Evolutionary conservation across 2,797 vertebrate species (phyloP).

Genomic region (Coranthus polyacanthus): DNA sequence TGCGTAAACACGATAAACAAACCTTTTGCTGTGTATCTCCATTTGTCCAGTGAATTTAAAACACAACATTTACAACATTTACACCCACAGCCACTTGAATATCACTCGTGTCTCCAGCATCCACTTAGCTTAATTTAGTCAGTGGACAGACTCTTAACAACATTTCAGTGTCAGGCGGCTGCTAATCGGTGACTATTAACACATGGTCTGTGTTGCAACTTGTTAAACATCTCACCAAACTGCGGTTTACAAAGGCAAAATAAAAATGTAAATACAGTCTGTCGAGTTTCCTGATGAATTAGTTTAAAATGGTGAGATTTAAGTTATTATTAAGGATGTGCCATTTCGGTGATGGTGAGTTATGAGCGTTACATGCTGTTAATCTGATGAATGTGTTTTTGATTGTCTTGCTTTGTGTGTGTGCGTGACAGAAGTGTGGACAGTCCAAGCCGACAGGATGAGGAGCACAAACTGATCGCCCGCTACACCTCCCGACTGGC

Average conservation of each 20-base stretch:
- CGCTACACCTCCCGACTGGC: constrained; percentile 93
- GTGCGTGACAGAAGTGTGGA: constrained; percentile 87
- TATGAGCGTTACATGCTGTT: too few species aligned
- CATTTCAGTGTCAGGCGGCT: not conserved
- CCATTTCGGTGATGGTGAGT: too few species aligned
- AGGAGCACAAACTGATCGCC: constrained; percentile 95
- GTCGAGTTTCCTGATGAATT: too few species aligned
- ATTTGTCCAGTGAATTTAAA: too few species aligned
- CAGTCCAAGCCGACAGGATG: constrained; percentile 90
- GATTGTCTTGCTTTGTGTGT: constrained; percentile 1
- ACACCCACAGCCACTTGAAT: not conserved
- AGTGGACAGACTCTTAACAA: not conserved
- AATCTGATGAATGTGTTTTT: not conserved
- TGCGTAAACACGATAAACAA: too few species aligned
- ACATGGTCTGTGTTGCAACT: too few species aligned
- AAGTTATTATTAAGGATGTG: too few species aligned
- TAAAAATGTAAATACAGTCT: too few species aligned
- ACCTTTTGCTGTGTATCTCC: not conserved
- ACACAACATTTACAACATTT: too few species aligned
- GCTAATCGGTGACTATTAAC: not conserved
- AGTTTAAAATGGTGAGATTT: too few species aligned
- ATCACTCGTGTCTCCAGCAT: not conserved
- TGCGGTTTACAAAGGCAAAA: too few species aligned
- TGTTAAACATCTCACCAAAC: too few species aligned
- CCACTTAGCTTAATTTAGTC: not conserved